Evolutionary conservation across 2,888 invertebrate genomes (phyloP).

Genomic region (Amiota minor): DNA sequence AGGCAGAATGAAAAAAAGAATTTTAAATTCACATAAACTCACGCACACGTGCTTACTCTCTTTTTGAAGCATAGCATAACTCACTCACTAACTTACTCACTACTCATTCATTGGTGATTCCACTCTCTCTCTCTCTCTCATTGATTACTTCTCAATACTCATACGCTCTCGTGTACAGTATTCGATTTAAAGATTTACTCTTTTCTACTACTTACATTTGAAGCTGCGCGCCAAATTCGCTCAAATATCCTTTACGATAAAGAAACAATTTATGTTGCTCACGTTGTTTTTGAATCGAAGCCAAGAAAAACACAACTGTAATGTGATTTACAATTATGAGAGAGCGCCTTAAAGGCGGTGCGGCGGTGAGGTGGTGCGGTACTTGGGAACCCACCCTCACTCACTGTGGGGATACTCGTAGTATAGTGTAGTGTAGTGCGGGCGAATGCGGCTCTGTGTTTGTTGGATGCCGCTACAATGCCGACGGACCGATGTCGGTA

Average conservation of each 20-base stretch:
- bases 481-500: not conserved
- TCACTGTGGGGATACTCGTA: too few species aligned
- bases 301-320: not conserved
- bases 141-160: slow-evolving; percentile 17
- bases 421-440: slow-evolving; percentile 22
- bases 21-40: not conserved
- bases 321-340: not conserved
- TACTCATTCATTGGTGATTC: slow-evolving; percentile 36
- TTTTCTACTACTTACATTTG: slow-evolving; percentile 41
- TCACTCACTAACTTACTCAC: slow-evolving; percentile 34
- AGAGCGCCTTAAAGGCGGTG: too few species aligned
- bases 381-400: too few species aligned
- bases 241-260: slow-evolving; percentile 39
- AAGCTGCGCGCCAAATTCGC: slow-evolving; percentile 61
- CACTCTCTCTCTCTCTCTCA: slow-evolving; percentile 36
- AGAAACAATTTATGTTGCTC: not conserved
- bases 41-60: slow-evolving; percentile 10
- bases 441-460: not conserved
- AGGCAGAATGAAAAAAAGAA: not conserved
- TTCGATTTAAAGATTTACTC: not conserved
- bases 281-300: slow-evolving; percentile 24
- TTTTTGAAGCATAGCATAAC: not conserved
- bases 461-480: slow-evolving; percentile 34
- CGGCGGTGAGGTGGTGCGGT: too few species aligned
- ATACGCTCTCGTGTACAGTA: slow-evolving; percentile 17